Evolutionary conservation across 2,888 invertebrate genomes (phyloP), one percentile per base, ranked within the genome.

Genomic region (Lasioglossum calceatum): DNA sequence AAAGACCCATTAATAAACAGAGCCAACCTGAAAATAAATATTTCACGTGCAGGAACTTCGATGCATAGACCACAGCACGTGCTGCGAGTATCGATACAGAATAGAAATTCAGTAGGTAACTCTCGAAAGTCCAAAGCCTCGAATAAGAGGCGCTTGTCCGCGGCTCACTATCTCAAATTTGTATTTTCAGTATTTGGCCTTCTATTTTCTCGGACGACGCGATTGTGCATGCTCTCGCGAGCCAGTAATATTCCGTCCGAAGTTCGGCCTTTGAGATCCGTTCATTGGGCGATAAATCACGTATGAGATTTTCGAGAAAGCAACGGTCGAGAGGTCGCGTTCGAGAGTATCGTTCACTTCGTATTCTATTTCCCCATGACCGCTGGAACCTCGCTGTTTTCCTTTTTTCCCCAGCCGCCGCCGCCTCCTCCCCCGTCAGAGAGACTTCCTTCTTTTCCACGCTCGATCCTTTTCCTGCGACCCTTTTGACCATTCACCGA

Each of bases 401-500:
- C 84, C 87, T 84, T 81, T 80, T 88, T 80, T 36, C 61, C 32
- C 14, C 4, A 4, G 19, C 39, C 16, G 19, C 8, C 67, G n/a
- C 12, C 58, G 1, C 61, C 61, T 4, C 61, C 61, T 5, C 32
- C 16, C 23, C 32, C 16, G 19, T 3, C 50, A 36, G 27, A 36
- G 27, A 27, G 72, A 32, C 61, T 39, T 84, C 70, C 86, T 78
- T 76, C 77, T 75, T 81, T 83, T 81, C 44, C 79, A 70, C 80
- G 80, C 61, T 78, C 67, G 70, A n/a, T 77, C 64, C 73, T 73
- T 84, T 87, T 82, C 78, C 77, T 79, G 72, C 71, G 79, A 76
- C 80, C 82, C 86, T 84, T 89, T 89, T 89, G 86, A 84, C 82
- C 82, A 81, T 81, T 83, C 79, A 71, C 81, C 82, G 87, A 89